phyloP scores from a whole-genome alignment of 1,140 invertebrate genomes.

The Temnothorax nylanderi region DNA sequence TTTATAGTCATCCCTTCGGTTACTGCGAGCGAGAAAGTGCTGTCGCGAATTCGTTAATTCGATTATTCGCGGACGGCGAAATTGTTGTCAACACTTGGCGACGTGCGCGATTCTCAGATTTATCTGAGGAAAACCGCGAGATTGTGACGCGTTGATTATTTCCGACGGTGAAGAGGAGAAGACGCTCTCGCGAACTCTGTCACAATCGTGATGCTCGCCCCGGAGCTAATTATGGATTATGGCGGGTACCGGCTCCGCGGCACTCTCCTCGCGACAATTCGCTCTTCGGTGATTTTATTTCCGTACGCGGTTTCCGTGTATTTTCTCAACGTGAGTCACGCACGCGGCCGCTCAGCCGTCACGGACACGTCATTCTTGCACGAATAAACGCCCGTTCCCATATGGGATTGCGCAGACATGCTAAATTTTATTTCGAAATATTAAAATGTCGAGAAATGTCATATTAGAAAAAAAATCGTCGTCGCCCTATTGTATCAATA shows the following conservation, averaged over 20 bases:
- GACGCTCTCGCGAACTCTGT: background rate
- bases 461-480: background rate
- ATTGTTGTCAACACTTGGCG: background rate
- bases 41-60: background rate
- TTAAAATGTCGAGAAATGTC: background rate
- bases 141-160: background rate
- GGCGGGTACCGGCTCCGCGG: background rate
- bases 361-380: slow-evolving; percentile 53
- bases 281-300: slow-evolving; percentile 53
- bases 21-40: background rate
- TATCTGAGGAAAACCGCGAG: background rate
- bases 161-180: background rate
- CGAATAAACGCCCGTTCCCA: slow-evolving; percentile 35
- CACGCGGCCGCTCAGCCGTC: slow-evolving; percentile 40
- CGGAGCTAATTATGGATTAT: slow-evolving; percentile 40
- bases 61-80: background rate
- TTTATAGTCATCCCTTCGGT: background rate
- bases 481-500: background rate
- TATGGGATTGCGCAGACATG: slow-evolving; percentile 7
- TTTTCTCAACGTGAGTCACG: slow-evolving; percentile 53
- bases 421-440: slow-evolving; percentile 13
- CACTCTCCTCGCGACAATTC: slow-evolving; percentile 16
- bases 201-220: background rate
- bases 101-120: background rate
- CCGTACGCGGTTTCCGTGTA: slow-evolving; percentile 58